Base-by-base conservation (phyloP, 2,797 vertebrate genomes). In the Chloroceryle amazona region DNA sequence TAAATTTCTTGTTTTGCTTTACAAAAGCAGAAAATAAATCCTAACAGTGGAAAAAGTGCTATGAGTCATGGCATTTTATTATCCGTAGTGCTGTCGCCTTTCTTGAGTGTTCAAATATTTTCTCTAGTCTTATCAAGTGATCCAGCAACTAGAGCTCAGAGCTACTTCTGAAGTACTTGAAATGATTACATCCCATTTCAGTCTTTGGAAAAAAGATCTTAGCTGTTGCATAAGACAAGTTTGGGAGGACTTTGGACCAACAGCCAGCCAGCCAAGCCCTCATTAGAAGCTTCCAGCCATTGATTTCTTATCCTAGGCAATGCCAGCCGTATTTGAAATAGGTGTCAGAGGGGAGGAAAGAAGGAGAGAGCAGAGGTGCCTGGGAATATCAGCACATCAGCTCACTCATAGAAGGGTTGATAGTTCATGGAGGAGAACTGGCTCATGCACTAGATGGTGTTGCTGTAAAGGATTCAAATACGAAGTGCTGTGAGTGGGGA, bases 71-170 rank as follows among this genome's bases (percentile, higher is more conserved):
- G n/a, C 9, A 51, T 92, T 93, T 92, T 90, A 81, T 88, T 91
- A 68, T 92, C 63, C 10, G 1, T 68, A 74, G 28, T 62, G 41
- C 33, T 74, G 22, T 85, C 73, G 39, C 67, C 54, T 67, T 92
- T 41, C 46, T 58, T 66, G 57, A 74, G 44, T 82, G 81, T 47
- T 94, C 63, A 93, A 79, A 93, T 95, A 90, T 95, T 96, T 96
- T 92, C 67, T 89, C 52, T 72, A 35, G 71, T 89, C 74, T 92
- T 93, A 85, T 65, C 55, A 83, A 86, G 83, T 57, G 78, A 90
- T 94, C 11, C 65, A 90, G 67, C 15, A 86, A 25, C 62, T 76
- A 85, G 55, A 93, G 67, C 74, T 89, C 71, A 42, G 70, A 90
- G 62, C 73, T 93, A 76, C 91, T 90, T 92, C 71, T 84, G 63